Base-by-base conservation (phyloP, 1,140 invertebrate species). In the Caenorhabditis tropicalis region DNA sequence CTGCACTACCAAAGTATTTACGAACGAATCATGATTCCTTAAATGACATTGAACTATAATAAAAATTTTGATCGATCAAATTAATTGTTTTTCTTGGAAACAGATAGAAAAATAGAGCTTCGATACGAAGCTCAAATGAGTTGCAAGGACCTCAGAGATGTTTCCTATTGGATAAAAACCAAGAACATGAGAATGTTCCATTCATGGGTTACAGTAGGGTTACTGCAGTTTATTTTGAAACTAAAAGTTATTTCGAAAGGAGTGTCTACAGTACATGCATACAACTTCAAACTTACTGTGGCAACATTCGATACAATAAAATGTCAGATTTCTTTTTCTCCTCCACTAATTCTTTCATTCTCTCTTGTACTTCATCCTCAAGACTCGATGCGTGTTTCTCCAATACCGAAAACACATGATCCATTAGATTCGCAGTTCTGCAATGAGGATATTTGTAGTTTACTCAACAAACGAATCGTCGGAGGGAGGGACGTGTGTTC, bases 271-370 rank as follows among this genome's bases (percentile, higher is more conserved):
- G n/a, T n/a, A n/a, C n/a, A n/a, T n/a, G n/a, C n/a, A n/a, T n/a
- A n/a, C n/a, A n/a, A n/a, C n/a, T n/a, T n/a, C n/a, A n/a, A 1
- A 98, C 96, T 92, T 93, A 95, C 86, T 95, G 94, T 0, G 96
- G 96, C 65, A 98, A 91, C 96, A 98, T 97, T 92, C 96, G 89
- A 94, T 95, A 85, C 0, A 98, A 92, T 33, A 98, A 91, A n/a
- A 94, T 94, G 88, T 95, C 95, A 86, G 96, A 97, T 93, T 97
- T 98, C 92, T 96, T 96, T 91, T 98, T 98, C 92, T 98, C 96
- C 91, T 98, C 96, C 83, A 95, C 94, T 46, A 98, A 91, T 91
- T 96, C 95, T 91, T 96, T 95, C 0, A 96, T 98, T 82, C 96
- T 92, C 89, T 97, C 96, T 89, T 97, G 95, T 0, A 98, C 96